These are phyloP conservation scores for Orchestes rusci DNA, from an alignment of 2,888 invertebrate genomes.

Conservation along the genomic window DNA sequence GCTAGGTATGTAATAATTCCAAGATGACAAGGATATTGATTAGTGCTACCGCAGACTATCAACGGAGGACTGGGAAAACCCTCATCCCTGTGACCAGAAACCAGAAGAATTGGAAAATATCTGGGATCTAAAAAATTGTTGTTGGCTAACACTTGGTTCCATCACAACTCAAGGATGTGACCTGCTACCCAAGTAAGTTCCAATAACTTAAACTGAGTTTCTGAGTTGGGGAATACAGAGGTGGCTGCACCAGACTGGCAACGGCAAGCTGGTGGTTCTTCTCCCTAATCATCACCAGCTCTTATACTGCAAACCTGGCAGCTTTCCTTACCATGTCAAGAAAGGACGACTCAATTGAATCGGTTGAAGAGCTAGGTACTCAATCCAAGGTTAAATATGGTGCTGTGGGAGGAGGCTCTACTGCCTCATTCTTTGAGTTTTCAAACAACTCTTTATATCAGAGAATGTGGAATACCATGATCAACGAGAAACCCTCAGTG, in stretches of 20 bases:
- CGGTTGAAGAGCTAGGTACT: slow-evolving; percentile 82
- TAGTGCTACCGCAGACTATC: slow-evolving; percentile 66
- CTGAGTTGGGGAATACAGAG: too few relatives aligned
- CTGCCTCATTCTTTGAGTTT: slow-evolving; percentile 82
- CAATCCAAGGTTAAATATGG: slow-evolving; percentile 96
- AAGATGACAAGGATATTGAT: too few relatives aligned
- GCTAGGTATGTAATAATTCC: slow-evolving; percentile 46
- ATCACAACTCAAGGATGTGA: slow-evolving; percentile 94
- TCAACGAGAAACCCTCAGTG: slow-evolving; percentile 69
- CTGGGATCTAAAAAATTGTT: slow-evolving; percentile 80
- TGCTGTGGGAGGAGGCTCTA: slow-evolving; percentile 73
- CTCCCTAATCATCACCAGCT: slow-evolving; percentile 78
- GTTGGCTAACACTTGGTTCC: slow-evolving; percentile 90
- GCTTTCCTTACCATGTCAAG: slow-evolving; percentile 87
- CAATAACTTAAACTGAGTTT: not conserved
- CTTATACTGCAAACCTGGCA: slow-evolving; percentile 91
- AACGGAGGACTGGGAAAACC: slow-evolving; percentile 90
- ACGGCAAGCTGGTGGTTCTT: slow-evolving; percentile 94
- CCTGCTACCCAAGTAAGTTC: slow-evolving; percentile 75
- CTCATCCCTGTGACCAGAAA: slow-evolving; percentile 83
- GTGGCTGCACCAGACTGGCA: slow-evolving; percentile 80
- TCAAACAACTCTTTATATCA: slow-evolving; percentile 32
- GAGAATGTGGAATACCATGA: slow-evolving; percentile 54
- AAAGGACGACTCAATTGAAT: slow-evolving; percentile 81
- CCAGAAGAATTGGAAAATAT: slow-evolving; percentile 86